Conservation (phyloP, 2,888 invertebrate species). For the Caenorhabditis sinica region DNA sequence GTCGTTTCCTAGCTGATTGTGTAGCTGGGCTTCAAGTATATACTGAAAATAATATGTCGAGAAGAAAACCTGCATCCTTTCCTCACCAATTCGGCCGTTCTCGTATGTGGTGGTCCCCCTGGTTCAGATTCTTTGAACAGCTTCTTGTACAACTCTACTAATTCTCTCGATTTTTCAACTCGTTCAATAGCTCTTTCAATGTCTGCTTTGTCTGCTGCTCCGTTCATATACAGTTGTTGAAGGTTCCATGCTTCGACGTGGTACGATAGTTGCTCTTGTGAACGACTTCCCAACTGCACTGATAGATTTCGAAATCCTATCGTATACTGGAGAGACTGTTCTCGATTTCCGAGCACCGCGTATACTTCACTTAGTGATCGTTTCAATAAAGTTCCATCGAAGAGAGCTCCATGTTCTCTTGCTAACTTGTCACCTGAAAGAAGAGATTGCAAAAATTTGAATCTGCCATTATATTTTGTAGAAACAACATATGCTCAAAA, state of each 20-base stretch:
- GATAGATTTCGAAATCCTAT: slow-evolving; percentile 22
- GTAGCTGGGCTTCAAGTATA: slow-evolving; percentile 40
- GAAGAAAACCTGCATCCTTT: no score
- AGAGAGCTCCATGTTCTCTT: slow-evolving; percentile 5
- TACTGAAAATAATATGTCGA: slow-evolving; percentile 1
- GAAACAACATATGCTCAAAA: background rate
- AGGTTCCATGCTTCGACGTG: slow-evolving; percentile 66
- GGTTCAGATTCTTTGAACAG: slow-evolving; percentile 10
- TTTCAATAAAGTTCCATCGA: slow-evolving; percentile 38
- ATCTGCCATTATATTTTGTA: no score
- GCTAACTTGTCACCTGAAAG: slow-evolving; percentile 36
- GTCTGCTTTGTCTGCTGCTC: slow-evolving; percentile 8
- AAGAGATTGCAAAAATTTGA: no score
- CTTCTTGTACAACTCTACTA: slow-evolving; percentile 17
- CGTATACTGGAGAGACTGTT: slow-evolving; percentile 15
- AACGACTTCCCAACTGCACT: slow-evolving; percentile 2
- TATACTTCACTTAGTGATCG: slow-evolving; percentile 33
- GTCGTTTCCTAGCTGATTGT: slow-evolving; percentile 28
- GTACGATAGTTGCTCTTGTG: slow-evolving; percentile 54
- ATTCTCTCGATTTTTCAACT: background rate
- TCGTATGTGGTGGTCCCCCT: background rate
- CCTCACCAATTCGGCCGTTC: slow-evolving; percentile 42
- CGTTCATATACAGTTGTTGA: slow-evolving; percentile 37
- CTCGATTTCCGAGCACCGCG: slow-evolving; percentile 34
- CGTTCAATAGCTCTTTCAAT: slow-evolving; percentile 35